Percentiles rank a stretch among this genome's conserved stretches.
These are phyloP conservation scores for Drosophila sp. DNA, from an alignment of 1,140 invertebrate genomes.

Conservation along the genomic window DNA sequence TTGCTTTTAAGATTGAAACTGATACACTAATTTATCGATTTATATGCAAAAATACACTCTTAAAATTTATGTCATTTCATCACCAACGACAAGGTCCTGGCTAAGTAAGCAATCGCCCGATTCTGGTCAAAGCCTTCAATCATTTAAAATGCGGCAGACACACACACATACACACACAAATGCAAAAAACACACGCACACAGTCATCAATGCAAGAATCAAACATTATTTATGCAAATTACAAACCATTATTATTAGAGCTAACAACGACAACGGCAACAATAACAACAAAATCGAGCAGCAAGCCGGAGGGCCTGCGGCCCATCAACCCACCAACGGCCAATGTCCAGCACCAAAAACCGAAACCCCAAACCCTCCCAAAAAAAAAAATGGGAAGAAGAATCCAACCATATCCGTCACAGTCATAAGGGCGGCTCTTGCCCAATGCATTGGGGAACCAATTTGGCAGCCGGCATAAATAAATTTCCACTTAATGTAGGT, in stretches of 20 bases:
- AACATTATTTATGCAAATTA: slow-evolving; percentile 80
- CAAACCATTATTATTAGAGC: slow-evolving; percentile 78
- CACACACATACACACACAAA: slow-evolving; percentile 21
- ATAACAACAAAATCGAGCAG: slow-evolving; percentile 29
- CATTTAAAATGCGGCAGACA: slow-evolving; percentile 58
- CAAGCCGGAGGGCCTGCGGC: not conserved
- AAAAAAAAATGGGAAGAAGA: slow-evolving; percentile 17
- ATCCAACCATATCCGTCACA: slow-evolving; percentile 69
- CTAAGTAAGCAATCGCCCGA: slow-evolving; percentile 18
- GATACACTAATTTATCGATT: slow-evolving; percentile 54
- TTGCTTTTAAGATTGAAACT: slow-evolving; percentile 31
- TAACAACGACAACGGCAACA: slow-evolving; percentile 34
- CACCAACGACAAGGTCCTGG: slow-evolving; percentile 1
- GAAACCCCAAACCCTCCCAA: not conserved
- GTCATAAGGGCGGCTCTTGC: slow-evolving; percentile 41
- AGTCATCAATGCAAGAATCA: slow-evolving; percentile 65
- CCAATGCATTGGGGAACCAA: slow-evolving; percentile 70
- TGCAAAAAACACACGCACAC: not conserved
- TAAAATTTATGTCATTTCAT: slow-evolving; percentile 24
- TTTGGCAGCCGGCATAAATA: slow-evolving; percentile 81
- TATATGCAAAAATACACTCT: slow-evolving; percentile 32
- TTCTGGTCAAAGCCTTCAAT: slow-evolving; percentile 48
- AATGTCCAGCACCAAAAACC: not conserved
- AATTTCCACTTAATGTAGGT: slow-evolving; percentile 77
- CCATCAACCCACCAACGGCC: slow-evolving; percentile 1